Evolutionary conservation across 2,888 invertebrate genomes (phyloP).

Genomic region (Eristalinus aeneus): DNA sequence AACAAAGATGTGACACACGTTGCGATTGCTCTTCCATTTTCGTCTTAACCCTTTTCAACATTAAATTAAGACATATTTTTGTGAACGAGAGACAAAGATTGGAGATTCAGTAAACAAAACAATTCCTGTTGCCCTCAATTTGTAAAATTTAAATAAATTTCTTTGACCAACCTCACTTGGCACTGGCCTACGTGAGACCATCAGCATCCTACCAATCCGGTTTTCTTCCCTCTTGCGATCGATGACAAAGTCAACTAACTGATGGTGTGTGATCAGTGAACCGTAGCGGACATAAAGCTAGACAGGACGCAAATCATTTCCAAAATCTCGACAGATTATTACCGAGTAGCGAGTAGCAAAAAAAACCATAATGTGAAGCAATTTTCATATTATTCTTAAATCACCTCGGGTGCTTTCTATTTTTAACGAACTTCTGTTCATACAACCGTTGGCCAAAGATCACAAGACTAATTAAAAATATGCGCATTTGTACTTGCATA

Average conservation of each 20-base stretch:
- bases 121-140: no score
- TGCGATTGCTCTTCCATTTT: no score
- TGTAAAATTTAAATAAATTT: background rate
- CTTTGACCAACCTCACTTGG: background rate
- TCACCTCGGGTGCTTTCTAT: background rate
- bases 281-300: background rate
- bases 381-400: background rate
- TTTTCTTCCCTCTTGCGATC: background rate
- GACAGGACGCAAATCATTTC: background rate
- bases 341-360: background rate
- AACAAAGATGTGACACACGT: no score
- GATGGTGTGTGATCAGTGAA: background rate
- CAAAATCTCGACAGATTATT: background rate
- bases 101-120: no score
- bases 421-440: background rate
- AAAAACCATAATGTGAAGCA: background rate
- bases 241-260: background rate
- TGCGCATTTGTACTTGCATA: slow-evolving; percentile 1
- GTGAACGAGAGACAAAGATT: no score
- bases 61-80: no score
- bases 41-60: no score
- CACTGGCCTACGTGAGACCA: background rate
- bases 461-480: slow-evolving; percentile 12
- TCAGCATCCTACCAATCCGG: background rate
- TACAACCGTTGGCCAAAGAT: background rate